These are phyloP conservation scores for Triplophysa rosa DNA, from an alignment of 2,113 vertebrate genomes.

Conservation along the genomic window DNA sequence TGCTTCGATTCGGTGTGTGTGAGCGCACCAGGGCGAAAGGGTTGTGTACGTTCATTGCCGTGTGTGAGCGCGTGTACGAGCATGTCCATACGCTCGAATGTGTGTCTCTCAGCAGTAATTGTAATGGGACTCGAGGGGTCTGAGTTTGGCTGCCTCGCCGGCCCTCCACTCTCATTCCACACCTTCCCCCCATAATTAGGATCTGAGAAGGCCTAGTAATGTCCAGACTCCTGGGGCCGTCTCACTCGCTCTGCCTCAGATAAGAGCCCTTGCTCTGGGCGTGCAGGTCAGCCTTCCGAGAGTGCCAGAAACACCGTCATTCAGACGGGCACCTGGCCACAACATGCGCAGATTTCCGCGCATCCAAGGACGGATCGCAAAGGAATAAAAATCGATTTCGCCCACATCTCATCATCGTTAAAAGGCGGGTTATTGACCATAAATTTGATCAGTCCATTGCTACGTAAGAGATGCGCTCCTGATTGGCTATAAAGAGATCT, in stretches of 20 bases:
- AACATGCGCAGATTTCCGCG: background rate
- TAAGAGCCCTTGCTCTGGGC: slow-evolving; percentile 29
- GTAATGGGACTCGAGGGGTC: slow-evolving; percentile 41
- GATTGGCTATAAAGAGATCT: slow-evolving; percentile 45
- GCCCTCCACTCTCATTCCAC: slow-evolving; percentile 41
- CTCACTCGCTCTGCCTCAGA: slow-evolving; percentile 20
- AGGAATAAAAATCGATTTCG: slow-evolving; percentile 6
- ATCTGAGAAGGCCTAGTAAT: slow-evolving; percentile 43
- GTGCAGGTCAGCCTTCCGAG: slow-evolving; percentile 12
- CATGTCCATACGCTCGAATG: slow-evolving; percentile 32
- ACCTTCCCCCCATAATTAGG: slow-evolving; percentile 46
- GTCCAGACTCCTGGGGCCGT: slow-evolving; percentile 28
- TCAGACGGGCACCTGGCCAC: slow-evolving; percentile 2
- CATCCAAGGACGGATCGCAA: background rate
- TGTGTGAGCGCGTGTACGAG: slow-evolving; percentile 2
- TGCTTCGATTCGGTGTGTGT: slow-evolving; percentile 41
- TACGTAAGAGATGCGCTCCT: slow-evolving; percentile 33
- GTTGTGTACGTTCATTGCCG: slow-evolving; percentile 34
- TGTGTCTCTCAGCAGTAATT: slow-evolving; percentile 41
- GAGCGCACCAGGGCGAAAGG: slow-evolving; percentile 24
- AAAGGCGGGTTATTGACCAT: slow-evolving; percentile 33
- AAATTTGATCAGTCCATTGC: slow-evolving; percentile 33
- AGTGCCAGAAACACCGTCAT: slow-evolving; percentile 4
- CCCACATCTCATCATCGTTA: slow-evolving; percentile 39
- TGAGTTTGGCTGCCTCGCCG: slow-evolving; percentile 9